Base-by-base conservation (phyloP, 1,140 invertebrate species). In the Drosophila sp. region DNA sequence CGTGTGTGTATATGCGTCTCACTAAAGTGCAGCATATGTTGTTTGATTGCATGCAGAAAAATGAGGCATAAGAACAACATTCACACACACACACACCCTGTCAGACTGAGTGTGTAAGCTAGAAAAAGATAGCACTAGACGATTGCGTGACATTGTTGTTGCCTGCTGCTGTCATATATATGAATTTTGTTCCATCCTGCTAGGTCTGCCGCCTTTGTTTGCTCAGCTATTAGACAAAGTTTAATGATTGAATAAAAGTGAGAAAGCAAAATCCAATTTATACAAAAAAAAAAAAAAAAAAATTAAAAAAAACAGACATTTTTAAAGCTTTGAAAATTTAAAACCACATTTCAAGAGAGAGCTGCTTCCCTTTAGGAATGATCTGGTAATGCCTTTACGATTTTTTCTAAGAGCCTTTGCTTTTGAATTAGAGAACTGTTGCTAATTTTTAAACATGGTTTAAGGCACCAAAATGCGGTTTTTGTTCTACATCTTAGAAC, bases 41-140 rank as follows among this genome's bases (percentile, higher is more conserved):
- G 76, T 89, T 80, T 79, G 79, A 79, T 77, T 79, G 79, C 80
- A 76, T 76, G 72, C 72, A 33, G 62, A 77, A 77, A 77, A 77
- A 77, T 71, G 50, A 71, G 83, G 66, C 68, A 72, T 72, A 80
- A 81, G 66, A 76, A 69, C 50, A 62, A 54, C 69, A 72, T 32
- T 65, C 40, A 70, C 35, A 40, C 33, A 76, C 72, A 70, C 73
- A 75, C 35, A 66, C 23, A 50, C 44, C 7, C 44, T 50, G 23
- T 25, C 25, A 50, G 44, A 50, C 44, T 10, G 1, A 27, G 25
- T 27, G 44, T 27, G 44, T 50, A 27, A 27, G 44, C 44, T 50
- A 30, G 27, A 74, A 40, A 69, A 56, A 61, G 29, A 73, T 38
- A 44, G 30, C 25, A 4, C 66, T 58, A 55, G 61, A 60, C 23